Evolutionary conservation across 2,797 vertebrate species (phyloP).

Genomic region (Macropodus opercularis): DNA sequence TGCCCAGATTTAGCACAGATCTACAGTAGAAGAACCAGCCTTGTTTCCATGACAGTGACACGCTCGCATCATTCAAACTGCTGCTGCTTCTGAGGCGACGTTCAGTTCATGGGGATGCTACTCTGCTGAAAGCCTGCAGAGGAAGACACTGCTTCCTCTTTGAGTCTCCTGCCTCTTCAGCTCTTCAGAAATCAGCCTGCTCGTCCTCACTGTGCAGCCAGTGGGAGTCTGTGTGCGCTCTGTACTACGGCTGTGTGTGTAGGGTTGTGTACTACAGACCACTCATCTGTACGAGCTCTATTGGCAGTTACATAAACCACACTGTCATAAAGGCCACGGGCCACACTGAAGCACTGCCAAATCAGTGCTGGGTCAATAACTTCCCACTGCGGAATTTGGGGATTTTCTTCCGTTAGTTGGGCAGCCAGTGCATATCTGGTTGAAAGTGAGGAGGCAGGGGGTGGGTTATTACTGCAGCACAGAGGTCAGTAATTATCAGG

Average conservation of each 20-base stretch:
- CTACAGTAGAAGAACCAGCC: not conserved
- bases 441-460: constrained; percentile 44
- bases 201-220: constrained; percentile 51
- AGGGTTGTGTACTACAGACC: constrained; percentile 49
- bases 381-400: constrained; percentile 55
- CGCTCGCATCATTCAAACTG: constrained; percentile 10
- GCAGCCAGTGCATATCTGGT: constrained; percentile 38
- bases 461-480: constrained; percentile 33
- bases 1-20: not conserved
- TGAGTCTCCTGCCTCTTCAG: constrained; percentile 60
- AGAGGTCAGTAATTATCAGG: constrained; percentile 52
- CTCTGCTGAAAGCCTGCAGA: constrained; percentile 25
- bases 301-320: constrained; percentile 75
- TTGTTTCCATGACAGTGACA: constrained; percentile 28
- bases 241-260: constrained; percentile 38
- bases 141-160: constrained; percentile 39
- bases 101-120: constrained; percentile 16
- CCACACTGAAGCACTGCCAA: constrained; percentile 63
- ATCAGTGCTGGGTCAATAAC: constrained; percentile 71
- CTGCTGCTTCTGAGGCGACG: constrained; percentile 2
- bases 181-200: constrained; percentile 59
- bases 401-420: constrained; percentile 50
- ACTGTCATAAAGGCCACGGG: constrained; percentile 67
- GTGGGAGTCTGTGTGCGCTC: constrained; percentile 44
- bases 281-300: constrained; percentile 67